Evolutionary conservation across 2,113 vertebrate genomes (phyloP).

Genomic region (Bos javanicus): DNA sequence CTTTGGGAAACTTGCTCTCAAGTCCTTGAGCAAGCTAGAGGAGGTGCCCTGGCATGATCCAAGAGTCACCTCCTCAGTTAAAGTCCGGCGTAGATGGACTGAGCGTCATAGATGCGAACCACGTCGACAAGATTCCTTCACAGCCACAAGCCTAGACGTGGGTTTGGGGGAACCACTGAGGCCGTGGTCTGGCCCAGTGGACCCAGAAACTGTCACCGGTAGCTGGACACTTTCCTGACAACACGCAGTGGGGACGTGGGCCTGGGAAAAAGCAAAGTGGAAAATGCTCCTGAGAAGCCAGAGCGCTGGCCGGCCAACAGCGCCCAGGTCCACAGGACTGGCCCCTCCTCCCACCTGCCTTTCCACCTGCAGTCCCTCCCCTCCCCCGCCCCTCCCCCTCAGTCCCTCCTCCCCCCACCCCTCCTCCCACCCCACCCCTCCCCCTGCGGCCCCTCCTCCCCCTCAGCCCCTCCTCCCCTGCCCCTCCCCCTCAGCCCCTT

Average conservation of each 20-base stretch:
- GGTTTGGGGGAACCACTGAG: too few relatives aligned
- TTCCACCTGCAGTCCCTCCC: too few relatives aligned
- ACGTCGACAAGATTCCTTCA: neutral
- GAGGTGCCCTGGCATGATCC: rapidly evolving
- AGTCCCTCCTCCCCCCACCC: too few relatives aligned
- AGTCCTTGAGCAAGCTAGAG: neutral
- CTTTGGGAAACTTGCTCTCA: neutral
- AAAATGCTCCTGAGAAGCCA: neutral
- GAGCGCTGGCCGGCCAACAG: neutral
- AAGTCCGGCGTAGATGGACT: neutral
- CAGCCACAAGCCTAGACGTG: neutral
- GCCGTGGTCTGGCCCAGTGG: neutral
- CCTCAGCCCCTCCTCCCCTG: neutral
- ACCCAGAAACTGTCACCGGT: neutral
- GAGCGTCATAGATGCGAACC: rapidly evolving
- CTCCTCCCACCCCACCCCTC: too few relatives aligned
- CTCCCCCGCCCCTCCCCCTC: too few relatives aligned
- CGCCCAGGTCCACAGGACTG: neutral
- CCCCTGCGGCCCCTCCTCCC: too few relatives aligned
- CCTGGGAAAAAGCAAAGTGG: neutral
- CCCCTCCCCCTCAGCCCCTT: too few relatives aligned
- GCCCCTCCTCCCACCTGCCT: neutral
- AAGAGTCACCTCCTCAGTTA: neutral
- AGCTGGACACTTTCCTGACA: neutral
- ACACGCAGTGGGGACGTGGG: neutral